Base-by-base conservation (phyloP, 1,140 invertebrate species). In the Protaetia brevitarsis region DNA sequence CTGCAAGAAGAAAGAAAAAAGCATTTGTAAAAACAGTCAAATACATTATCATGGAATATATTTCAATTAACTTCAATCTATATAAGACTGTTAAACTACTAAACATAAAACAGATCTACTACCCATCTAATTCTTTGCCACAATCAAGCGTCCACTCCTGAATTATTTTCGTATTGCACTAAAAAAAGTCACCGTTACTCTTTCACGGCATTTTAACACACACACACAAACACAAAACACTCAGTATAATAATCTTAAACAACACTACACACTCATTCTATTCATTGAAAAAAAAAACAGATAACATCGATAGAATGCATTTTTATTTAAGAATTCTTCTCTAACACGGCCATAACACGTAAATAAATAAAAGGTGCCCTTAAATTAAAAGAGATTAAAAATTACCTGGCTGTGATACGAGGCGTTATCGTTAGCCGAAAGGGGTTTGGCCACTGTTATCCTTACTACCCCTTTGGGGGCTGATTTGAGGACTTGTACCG, bases 381-480 rank as follows among this genome's bases (percentile, higher is more conserved):
- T n/a, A n/a, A n/a, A n/a, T n/a, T n/a, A n/a, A n/a, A n/a, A n/a
- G n/a, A n/a, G n/a, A n/a, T n/a, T n/a, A 67, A 71, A 72, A 75
- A 79, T 79, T 76, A 87, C 85, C 84, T 87, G 86, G 69, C 83
- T 84, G 11, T 80, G 78, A 11, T 74, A 71, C 11, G 79, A 80
- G 3, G 82, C 75, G 64, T 82, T 86, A 72, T 86, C 85, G 23
- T 88, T 86, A 29, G 91, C 84, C 3, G 91, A 92, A 37, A 95
- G 79, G 2, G 94, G 93, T 77, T 96, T 96, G 23, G 92, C 89
- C 19, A 96, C 91, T 3, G 90, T 90, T 64, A 96, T 91, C 6
- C 85, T 85, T 0, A 95, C 94, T 26, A 83, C 76, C 7, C 93
- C 93, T 78, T 86, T 87, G 4, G 88, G 88, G 7, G 92, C 91